phyloP scores from a whole-genome alignment of 1,140 invertebrate genomes.

The Heliconius eleuchia region DNA sequence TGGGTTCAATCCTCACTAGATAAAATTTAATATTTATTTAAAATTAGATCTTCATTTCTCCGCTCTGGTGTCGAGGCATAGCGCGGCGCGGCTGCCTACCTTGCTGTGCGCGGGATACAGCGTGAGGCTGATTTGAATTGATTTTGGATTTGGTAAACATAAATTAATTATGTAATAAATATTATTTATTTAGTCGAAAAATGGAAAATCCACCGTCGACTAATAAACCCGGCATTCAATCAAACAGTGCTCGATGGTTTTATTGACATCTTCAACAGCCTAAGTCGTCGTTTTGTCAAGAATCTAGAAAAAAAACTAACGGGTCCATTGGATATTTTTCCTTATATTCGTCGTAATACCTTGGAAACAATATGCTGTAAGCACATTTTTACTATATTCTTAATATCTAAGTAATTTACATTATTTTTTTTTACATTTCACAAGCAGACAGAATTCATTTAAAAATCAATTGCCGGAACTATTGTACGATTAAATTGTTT shows the following conservation, averaged over 20 bases:
- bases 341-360: constrained; percentile 89
- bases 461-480: not conserved
- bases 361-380: constrained; percentile 93
- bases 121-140: too few relatives aligned
- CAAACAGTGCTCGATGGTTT: constrained; percentile 94
- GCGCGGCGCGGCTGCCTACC: too few relatives aligned
- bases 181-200: constrained; percentile 47
- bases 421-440: not conserved
- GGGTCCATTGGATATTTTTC: constrained; percentile 87
- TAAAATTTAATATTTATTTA: too few relatives aligned
- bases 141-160: too few relatives aligned
- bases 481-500: too few relatives aligned
- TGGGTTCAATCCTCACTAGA: too few relatives aligned
- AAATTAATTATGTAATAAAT: not conserved
- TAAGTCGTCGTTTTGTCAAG: constrained; percentile 85
- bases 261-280: constrained; percentile 90
- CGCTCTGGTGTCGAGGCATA: too few relatives aligned
- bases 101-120: too few relatives aligned
- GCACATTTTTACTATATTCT: constrained; percentile 47
- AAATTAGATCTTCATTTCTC: too few relatives aligned
- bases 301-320: constrained; percentile 84
- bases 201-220: constrained; percentile 77
- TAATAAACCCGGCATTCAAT: constrained; percentile 95
- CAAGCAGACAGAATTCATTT: not conserved
- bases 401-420: too few relatives aligned